These are phyloP conservation scores for Eupristina koningsbergeri DNA, from an alignment of 1,140 invertebrate species.

Conservation along the genomic window DNA sequence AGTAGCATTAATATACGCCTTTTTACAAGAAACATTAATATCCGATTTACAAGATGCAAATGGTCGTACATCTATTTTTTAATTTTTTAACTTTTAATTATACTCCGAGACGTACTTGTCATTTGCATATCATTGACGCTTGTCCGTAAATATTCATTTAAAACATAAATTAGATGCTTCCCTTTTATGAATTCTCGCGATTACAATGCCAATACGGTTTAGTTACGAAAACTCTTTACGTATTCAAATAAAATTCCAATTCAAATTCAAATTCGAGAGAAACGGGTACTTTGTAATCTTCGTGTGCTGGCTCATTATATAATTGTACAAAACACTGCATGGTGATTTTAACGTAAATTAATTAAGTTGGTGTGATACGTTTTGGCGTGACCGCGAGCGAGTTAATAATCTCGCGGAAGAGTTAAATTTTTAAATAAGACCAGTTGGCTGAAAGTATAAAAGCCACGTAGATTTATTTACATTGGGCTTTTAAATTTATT, in stretches of 20 bases:
- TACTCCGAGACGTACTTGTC: too few species aligned
- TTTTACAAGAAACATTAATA: conserved; percentile 16
- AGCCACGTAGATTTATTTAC: too few species aligned
- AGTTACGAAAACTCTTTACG: background rate
- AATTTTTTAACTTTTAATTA: background rate
- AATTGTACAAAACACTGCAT: too few species aligned
- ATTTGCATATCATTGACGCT: background rate
- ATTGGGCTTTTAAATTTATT: too few species aligned
- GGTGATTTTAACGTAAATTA: background rate
- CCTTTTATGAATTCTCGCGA: background rate
- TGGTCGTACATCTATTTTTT: background rate
- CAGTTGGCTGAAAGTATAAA: too few species aligned
- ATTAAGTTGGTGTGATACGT: too few species aligned
- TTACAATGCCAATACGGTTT: background rate
- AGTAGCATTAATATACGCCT: background rate
- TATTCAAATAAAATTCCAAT: background rate
- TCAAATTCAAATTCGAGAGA: background rate
- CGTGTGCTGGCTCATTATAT: too few species aligned
- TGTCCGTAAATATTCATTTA: background rate
- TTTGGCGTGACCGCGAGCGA: too few species aligned
- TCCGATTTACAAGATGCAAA: background rate
- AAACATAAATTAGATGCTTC: background rate
- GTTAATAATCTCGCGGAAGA: too few species aligned
- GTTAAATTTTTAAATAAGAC: too few species aligned
- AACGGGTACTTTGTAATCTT: background rate